Base-by-base conservation (phyloP, 2,113 vertebrate species). In the Trachemys scripta region DNA sequence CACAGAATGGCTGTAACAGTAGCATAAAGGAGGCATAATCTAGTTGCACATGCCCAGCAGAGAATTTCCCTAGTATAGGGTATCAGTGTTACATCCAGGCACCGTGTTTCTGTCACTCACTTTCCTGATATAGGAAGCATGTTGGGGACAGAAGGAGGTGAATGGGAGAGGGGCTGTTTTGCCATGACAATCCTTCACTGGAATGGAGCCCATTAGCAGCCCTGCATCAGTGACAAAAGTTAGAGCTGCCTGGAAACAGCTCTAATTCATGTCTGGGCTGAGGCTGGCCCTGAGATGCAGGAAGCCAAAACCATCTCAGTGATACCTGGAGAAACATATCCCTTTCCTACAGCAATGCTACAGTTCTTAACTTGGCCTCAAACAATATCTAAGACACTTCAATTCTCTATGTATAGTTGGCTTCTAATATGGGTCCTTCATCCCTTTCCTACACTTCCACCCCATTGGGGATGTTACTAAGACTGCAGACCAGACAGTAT, bases 381-480 rank as follows among this genome's bases (percentile, higher is more conserved):
- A 88, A 25, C 2, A 82, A 35, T 38, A 89, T 5, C 20, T 84
- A 93, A 17, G 16, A 65, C 8, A 88, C 92, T 69, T 65, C 59
- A 65, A 17, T 65, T 65, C 13, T 10, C 13, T 31, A 31, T 59
- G 57, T 59, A 59, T 59, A 59, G 27, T 12, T 59, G 27, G 25
- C 27, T 59, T 59, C 57, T 59, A 29, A 59, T 27, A 59, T 59
- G 11, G 57, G 57, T 10, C 57, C 57, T 59, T 59, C 57, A 59
- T 29, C 57, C 25, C 57, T 59, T 59, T 59, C 57, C 57, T 79
- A 59, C 16, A 69, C 2, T 84, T 27, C 75, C 14, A 9, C 90
- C 24, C 19, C 24, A 31, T 35, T 87, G 87, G n/a, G 53, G 45
- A 95, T 5, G 45, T 94, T 81, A 89, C 90, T 92, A 54, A 10